Percentiles rank a stretch among this genome's conserved stretches.
Evolutionary conservation across 2,888 invertebrate genomes (phyloP).

Genomic region (Netelia inedita): DNA sequence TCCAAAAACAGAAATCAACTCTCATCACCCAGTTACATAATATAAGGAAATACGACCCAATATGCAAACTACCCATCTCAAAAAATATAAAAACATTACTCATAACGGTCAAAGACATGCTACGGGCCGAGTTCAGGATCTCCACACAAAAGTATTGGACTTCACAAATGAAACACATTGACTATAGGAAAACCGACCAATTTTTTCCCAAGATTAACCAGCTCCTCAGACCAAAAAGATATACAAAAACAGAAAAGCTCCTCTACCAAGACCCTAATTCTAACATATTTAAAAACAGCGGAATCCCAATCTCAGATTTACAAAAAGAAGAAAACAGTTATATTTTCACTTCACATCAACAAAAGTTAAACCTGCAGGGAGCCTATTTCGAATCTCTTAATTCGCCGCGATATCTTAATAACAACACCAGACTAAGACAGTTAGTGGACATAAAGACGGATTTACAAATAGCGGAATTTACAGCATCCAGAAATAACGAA

Average conservation of each 20-base stretch:
- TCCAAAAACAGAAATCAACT: conserved; percentile 5
- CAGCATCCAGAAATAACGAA: conserved; percentile 2
- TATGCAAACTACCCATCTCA: background rate
- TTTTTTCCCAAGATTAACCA: conserved; percentile 61
- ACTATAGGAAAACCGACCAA: conserved; percentile 28
- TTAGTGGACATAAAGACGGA: background rate
- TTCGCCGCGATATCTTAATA: conserved; percentile 17
- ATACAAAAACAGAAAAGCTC: background rate
- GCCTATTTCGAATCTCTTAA: conserved; percentile 53
- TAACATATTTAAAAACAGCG: background rate
- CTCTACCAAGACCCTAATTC: background rate
- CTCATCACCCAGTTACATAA: background rate
- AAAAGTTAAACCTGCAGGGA: conserved; percentile 60
- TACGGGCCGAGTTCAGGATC: background rate
- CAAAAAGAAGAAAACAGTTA: conserved; percentile 17
- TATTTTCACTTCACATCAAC: background rate
- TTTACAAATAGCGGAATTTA: background rate
- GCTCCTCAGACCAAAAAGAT: conserved; percentile 41
- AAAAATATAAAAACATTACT: background rate
- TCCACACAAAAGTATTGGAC: conserved; percentile 26
- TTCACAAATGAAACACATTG: conserved; percentile 36
- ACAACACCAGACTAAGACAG: background rate
- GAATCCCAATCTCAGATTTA: background rate
- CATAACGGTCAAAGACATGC: background rate
- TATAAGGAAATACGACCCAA: background rate